Evolutionary conservation across 2,113 vertebrate species (phyloP), one percentile per base, ranked within the genome.

Genomic region (Phyllostomus hastatus): DNA sequence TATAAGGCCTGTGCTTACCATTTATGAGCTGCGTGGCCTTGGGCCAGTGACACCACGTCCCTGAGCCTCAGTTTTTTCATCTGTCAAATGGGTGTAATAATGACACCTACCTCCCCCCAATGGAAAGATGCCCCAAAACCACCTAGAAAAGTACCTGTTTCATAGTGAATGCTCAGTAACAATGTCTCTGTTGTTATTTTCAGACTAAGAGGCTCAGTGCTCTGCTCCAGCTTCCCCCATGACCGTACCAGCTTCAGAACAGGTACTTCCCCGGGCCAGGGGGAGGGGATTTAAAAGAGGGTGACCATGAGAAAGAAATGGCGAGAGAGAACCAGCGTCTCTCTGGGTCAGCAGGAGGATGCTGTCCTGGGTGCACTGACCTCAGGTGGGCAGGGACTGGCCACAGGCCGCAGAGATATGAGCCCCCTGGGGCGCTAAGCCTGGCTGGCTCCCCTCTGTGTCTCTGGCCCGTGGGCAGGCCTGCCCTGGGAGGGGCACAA

Each of bases 141-240:
- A 35, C 24, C 28, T 4, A 35, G 22, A 28, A 61, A 4, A 28
- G 52, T 1, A 59, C 41, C 26, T 4, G n/a, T 15, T 72, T 59
- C 16, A 2, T 4, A 69, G 61, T 2, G 11, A 72, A 35, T 0
- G 1, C 48, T 73, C 86, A n/a, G 3, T 28, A 48, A 43, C 6
- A 31, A 79, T 2, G 48, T 0, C 33, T 57, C 33, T 66, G 15
- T 15, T 43, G 31, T 48, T 38, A 43, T 76, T 61, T 22, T 64
- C 46, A 64, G 72, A 52, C 8, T 6, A 38, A 24, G 22, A 79
- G 17, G 86, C 38, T 52, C 48, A 7, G 9, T 41, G n/a, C 73
- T 31, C 70, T 24, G 50, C 76, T 72, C 85, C 70, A 5, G 67
- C 75, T 66, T 87, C 73, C n/a, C 59, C n/a, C 38, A 52, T 41